Evolutionary conservation across 2,888 invertebrate genomes (phyloP), one percentile per base, ranked within the genome.

Genomic region (Silvanus unidentatus): DNA sequence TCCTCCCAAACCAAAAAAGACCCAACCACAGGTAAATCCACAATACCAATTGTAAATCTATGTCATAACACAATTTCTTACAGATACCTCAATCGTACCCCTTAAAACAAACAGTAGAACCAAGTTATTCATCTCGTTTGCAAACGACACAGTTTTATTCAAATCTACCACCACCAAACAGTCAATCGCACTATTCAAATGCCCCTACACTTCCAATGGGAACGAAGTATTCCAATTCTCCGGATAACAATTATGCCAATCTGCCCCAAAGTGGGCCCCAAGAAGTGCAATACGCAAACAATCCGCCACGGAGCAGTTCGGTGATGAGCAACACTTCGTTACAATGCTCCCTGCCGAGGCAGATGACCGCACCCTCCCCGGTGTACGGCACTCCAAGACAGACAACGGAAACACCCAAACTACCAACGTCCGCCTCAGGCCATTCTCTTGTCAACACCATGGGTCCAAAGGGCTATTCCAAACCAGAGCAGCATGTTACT

Each of bases 1-100:
- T 45, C 88, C 88, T 37, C 88, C 88, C 8, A 88, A 88, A 68
- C 88, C 87, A 53, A 82, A 80, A 68, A 85, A 79, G 64, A 73
- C 73, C 36, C 77, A 75, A 63, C 77, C 80, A 15, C 77, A 79
- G 75, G 77, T 78, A 66, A 65, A 32, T 8, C 6, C n/a, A n/a
- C n/a, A n/a, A n/a, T n/a, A n/a, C n/a, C n/a, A n/a, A n/a, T n/a
- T n/a, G n/a, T n/a, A n/a, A n/a, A 53, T 50, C 48, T 43, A n/a
- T n/a, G n/a, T 32, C 32, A 32, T 32, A 5, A n/a, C n/a, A 12
- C 3, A 22, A 22, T 22, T 32, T n/a, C 32, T 12, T 12, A 32
- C 72, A 84, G 82, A 83, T 89, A 60, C 88, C 88, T 49, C 84
- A 85, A 63, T 88, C 88, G 69, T 84, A 84, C 57, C 75, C 78